Base-by-base conservation (phyloP, 2,888 invertebrate genomes). In the Acanthosepion lycidas region DNA sequence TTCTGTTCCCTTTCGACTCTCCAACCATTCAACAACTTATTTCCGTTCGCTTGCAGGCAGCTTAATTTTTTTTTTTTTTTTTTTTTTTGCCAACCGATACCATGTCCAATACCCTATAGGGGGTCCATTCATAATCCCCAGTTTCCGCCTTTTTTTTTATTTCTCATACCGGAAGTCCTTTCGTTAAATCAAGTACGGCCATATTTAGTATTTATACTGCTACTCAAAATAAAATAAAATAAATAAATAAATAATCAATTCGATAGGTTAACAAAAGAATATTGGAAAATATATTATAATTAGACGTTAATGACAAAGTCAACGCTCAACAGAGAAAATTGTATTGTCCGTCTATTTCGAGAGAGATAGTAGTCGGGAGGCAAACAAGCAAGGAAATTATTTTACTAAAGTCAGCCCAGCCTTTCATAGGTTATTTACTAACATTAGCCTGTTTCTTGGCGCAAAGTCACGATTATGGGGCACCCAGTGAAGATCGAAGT, bases 111-210 rank as follows among this genome's bases (percentile, higher is more conserved):
- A 33, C 78, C 8, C 78, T 9, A 78, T n/a, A 78, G 78, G 78
- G 33, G 78, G 78, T n/a, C 78, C 78, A 78, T 78, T 78, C 78
- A 78, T 78, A 78, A 78, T 78, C 78, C 78, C 15, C 78, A 78
- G 33, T n/a, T 78, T 78, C 78, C 78, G 78, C n/a, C 28, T 78
- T 59, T 78, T 59, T 78, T 78, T 12, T 33, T 12, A 15, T n/a
- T n/a, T n/a, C n/a, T 78, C 33, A 78, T 78, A 78, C 78, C 78
- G 78, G 78, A 78, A 78, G 78, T 78, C 78, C 78, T n/a, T n/a
- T 78, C 78, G 78, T 33, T 78, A n/a, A 78, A 78, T 78, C 78
- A 78, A 78, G 78, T 78, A 18, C 78, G n/a, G n/a, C 78, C 78
- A 78, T 78, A 78, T 78, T 78, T 78, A 78, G 78, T 33, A n/a